Conservation (phyloP, 2,797 vertebrate genomes). For the Poeciliopsis turneri region DNA sequence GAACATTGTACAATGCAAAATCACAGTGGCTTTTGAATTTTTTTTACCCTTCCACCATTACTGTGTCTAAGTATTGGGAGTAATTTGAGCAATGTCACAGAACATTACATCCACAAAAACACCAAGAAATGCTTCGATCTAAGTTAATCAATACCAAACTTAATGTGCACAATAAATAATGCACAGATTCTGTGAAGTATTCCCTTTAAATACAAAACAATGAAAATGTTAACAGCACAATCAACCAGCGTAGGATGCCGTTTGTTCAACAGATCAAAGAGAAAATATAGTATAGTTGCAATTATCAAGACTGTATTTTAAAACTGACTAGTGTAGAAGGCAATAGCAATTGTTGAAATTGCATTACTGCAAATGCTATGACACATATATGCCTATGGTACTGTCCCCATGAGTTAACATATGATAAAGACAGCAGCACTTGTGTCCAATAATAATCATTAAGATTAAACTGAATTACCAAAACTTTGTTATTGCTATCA, state of each 20-base stretch:
- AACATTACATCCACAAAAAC: slow-evolving; percentile 21
- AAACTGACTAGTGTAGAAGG: slow-evolving; percentile 26
- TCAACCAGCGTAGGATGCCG: slow-evolving; percentile 14
- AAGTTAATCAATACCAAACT: slow-evolving; percentile 17
- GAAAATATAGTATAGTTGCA: slow-evolving; percentile 33
- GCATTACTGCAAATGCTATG: slow-evolving; percentile 13
- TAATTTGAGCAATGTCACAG: slow-evolving; percentile 43
- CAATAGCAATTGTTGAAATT: slow-evolving; percentile 22
- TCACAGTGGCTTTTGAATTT: slow-evolving; percentile 2
- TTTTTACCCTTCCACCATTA: slow-evolving; percentile 3
- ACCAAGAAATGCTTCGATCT: slow-evolving; percentile 21
- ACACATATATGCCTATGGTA: slow-evolving; percentile 24
- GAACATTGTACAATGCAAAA: slow-evolving; percentile 22
- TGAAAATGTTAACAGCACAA: slow-evolving; percentile 35
- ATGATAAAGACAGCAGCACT: slow-evolving; percentile 9
- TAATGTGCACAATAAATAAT: slow-evolving; percentile 20
- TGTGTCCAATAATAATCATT: slow-evolving; percentile 10
- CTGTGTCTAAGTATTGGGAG: slow-evolving; percentile 25
- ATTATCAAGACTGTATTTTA: slow-evolving; percentile 16
- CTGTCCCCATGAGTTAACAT: slow-evolving; percentile 19
- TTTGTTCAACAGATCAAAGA: slow-evolving; percentile 38
- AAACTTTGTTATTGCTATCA: neutral
- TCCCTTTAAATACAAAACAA: slow-evolving; percentile 35
- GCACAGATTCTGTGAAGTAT: slow-evolving; percentile 18
- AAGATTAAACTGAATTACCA: slow-evolving; percentile 12